Evolutionary conservation across 2,797 vertebrate species (phyloP), one percentile per base, ranked within the genome.

Genomic region (Sebastes steindachneri): DNA sequence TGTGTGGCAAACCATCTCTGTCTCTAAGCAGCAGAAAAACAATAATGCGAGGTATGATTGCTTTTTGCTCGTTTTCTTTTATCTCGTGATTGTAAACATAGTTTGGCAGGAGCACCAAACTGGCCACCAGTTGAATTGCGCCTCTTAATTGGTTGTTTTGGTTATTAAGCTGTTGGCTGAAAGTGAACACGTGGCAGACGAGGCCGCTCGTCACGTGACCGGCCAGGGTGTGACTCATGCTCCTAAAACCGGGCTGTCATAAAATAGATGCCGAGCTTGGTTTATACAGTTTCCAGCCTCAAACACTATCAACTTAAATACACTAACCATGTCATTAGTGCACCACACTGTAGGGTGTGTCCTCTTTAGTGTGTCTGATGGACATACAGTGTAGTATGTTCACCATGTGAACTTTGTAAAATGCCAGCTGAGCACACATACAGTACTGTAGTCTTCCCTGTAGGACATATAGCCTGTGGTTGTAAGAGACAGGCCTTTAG

Each of bases 261-360:
- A 80, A 92, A 91, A 90, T 85, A 69, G 73, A 91, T 83, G 77
- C 85, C 55, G 69, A 72, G 41, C 48, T 77, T 68, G 55, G 79
- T 92, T 92, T 89, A 75, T 68, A 76, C 35, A 82, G 64, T 88
- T 91, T 92, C 92, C 88, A 86, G 71, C 85, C 84, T 79, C 75
- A 28, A 77, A 87, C 73, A 79, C 82, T 71, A 88, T 84, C 86
- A 88, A 89, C 73, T 88, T 83, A 77, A 83, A 88, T 65, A 86
- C 17, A 77, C 83, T 75, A 77, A 84, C 84, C 82, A 75, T 94
- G 78, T 93, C 77, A 93, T 95, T 93, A 93, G 80, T 84, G 77
- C 54, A 74, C 87, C 89, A 77, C 87, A 81, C 70, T 67, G 69
- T 29, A 74, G 92, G 90, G 93, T 73, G 89, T 93, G 89, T 77